phyloP scores from a whole-genome alignment of 2,113 vertebrate species.

The Spea multiplicata region DNA sequence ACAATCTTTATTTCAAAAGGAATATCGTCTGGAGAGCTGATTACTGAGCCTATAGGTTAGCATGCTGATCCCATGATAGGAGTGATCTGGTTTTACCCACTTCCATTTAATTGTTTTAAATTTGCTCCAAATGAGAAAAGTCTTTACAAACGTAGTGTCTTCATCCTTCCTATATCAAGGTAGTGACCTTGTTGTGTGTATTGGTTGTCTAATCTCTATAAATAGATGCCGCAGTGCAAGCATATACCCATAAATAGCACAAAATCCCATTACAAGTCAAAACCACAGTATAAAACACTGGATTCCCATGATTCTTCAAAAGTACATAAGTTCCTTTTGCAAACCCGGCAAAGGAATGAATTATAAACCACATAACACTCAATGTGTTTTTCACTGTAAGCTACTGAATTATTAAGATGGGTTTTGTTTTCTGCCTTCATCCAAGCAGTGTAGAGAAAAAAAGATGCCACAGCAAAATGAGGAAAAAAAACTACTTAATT shows the following conservation, averaged over 20 bases:
- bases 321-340: slow-evolving; percentile 17
- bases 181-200: not conserved
- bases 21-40: too few relatives aligned
- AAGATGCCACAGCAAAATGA: too few relatives aligned
- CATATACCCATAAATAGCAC: not conserved
- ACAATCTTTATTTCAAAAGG: too few relatives aligned
- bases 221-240: not conserved
- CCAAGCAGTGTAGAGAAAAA: not conserved
- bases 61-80: too few relatives aligned
- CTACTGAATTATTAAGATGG: slow-evolving; percentile 42
- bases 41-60: too few relatives aligned
- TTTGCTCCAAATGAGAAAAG: too few relatives aligned
- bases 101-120: too few relatives aligned
- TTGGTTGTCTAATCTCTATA: not conserved
- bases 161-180: not conserved
- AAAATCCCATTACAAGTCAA: not conserved
- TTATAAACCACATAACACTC: slow-evolving; percentile 35
- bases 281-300: not conserved
- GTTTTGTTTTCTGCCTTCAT: slow-evolving; percentile 22
- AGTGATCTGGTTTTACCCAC: too few relatives aligned
- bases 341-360: slow-evolving; percentile 26
- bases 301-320: slow-evolving; percentile 15
- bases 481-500: too few relatives aligned
- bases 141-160: too few relatives aligned
- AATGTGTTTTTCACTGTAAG: slow-evolving; percentile 19